Conservation (phyloP, 2,113 vertebrate genomes). For the Lonchura striata region DNA sequence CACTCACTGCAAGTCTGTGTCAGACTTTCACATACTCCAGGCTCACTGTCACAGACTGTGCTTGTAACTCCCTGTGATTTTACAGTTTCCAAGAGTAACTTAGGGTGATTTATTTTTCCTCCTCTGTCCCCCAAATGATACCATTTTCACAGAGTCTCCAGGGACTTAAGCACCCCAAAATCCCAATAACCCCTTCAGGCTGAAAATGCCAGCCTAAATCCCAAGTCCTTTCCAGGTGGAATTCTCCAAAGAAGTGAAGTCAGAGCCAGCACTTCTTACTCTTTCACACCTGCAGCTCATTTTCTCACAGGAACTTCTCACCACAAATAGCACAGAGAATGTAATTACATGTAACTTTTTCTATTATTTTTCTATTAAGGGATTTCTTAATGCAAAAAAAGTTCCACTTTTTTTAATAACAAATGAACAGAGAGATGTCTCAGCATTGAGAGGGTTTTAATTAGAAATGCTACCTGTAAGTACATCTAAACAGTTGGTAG, state of each 20-base stretch:
- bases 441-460: conserved; percentile 64
- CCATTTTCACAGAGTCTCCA: neutral
- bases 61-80: neutral
- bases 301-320: conserved; percentile 30
- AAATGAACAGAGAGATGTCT: conserved; percentile 42
- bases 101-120: neutral
- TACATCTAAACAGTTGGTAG: conserved; percentile 66
- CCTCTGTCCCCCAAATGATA: neutral
- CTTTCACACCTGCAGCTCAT: conserved; percentile 44
- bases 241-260: neutral
- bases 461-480: conserved; percentile 71
- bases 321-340: conserved; percentile 29
- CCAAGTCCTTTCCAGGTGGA: neutral
- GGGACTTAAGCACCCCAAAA: neutral
- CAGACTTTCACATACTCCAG: neutral
- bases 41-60: neutral
- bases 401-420: conserved; percentile 29
- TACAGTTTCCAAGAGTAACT: neutral
- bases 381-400: conserved; percentile 32
- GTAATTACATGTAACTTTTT: conserved; percentile 60
- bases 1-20: neutral
- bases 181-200: neutral
- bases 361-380: conserved; percentile 64
- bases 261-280: neutral
- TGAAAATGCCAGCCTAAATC: neutral